These are phyloP conservation scores for Pachypanchax playfairii DNA, from an alignment of 2,113 vertebrate genomes.

Conservation along the genomic window DNA sequence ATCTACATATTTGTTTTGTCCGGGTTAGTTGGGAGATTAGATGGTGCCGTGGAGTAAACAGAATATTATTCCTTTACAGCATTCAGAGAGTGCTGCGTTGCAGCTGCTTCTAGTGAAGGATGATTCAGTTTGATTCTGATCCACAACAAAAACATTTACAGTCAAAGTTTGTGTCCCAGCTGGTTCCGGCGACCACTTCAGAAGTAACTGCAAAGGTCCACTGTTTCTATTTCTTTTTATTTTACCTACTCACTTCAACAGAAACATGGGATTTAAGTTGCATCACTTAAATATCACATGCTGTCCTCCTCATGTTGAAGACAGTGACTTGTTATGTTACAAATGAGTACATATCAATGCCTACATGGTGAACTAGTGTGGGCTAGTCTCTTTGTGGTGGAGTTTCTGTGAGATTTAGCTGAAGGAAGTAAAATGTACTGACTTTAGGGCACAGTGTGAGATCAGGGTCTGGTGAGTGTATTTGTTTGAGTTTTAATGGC, in stretches of 20 bases:
- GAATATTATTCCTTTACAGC: slow-evolving; percentile 26
- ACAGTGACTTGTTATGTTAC: neutral
- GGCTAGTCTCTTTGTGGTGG: slow-evolving; percentile 52
- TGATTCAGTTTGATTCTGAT: slow-evolving; percentile 19
- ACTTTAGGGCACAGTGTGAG: slow-evolving; percentile 48
- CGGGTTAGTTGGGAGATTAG: slow-evolving; percentile 42
- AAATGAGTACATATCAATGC: slow-evolving; percentile 63
- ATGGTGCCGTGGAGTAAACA: slow-evolving; percentile 33
- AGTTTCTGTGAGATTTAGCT: slow-evolving; percentile 40
- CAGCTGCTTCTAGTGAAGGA: slow-evolving; percentile 13
- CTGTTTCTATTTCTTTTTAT: too few species aligned
- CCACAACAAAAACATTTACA: slow-evolving; percentile 1
- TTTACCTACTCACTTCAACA: too few species aligned
- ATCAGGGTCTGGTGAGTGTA: slow-evolving; percentile 51
- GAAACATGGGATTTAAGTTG: neutral
- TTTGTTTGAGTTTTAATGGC: slow-evolving; percentile 54
- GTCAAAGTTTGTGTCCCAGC: slow-evolving; percentile 2
- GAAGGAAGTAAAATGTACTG: slow-evolving; percentile 60
- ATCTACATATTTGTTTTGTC: slow-evolving; percentile 44
- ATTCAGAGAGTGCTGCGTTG: slow-evolving; percentile 14
- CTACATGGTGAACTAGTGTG: slow-evolving; percentile 58
- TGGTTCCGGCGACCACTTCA: slow-evolving; percentile 9
- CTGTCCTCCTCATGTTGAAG: neutral
- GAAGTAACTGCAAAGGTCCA: slow-evolving; percentile 10
- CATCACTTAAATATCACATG: slow-evolving; percentile 19